Evolutionary conservation across 2,797 vertebrate genomes (phyloP).

Genomic region (Falco peregrinus): DNA sequence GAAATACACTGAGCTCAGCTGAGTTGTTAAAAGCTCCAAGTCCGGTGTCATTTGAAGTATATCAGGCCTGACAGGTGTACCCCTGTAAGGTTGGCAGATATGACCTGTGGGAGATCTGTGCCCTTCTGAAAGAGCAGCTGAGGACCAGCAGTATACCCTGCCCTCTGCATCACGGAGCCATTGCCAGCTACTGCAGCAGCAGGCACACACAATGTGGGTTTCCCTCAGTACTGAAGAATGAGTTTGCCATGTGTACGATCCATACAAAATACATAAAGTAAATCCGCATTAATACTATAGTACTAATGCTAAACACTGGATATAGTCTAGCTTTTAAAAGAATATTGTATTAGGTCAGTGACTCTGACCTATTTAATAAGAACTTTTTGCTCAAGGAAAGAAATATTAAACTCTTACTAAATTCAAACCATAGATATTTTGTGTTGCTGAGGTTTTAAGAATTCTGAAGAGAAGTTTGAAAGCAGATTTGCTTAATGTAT

Average conservation of each 20-base stretch:
- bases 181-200: neutral
- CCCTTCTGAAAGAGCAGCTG: neutral
- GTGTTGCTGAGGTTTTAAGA: neutral
- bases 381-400: neutral
- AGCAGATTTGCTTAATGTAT: neutral
- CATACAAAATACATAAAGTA: neutral
- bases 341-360: neutral
- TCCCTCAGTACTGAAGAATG: neutral
- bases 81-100: neutral
- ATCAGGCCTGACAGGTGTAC: neutral
- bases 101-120: neutral
- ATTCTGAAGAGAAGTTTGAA: neutral
- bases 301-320: fast-evolving
- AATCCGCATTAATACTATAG: neutral
- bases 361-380: neutral
- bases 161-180: neutral
- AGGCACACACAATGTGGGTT: neutral
- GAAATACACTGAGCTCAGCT: neutral
- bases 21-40: neutral
- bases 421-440: neutral
- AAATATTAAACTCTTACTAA: neutral
- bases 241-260: neutral
- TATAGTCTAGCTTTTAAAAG: neutral
- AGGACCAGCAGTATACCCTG: neutral
- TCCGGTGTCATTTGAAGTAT: neutral